Conservation (phyloP, 2,797 vertebrate genomes). For the Rhadinocentrus ornatus region DNA sequence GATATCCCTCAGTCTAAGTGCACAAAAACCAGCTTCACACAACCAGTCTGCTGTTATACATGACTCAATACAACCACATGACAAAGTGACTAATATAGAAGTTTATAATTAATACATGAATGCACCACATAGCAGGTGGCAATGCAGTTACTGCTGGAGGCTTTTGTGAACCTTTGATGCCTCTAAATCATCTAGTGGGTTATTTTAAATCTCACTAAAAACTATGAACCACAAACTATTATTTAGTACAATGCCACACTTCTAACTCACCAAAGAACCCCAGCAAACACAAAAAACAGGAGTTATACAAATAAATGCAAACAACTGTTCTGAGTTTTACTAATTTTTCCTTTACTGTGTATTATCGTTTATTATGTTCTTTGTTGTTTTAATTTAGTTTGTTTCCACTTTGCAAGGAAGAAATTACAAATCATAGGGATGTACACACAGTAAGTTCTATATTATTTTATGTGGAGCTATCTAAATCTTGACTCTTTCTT, state of each 20-base stretch:
- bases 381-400: not conserved
- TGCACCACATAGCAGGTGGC: slow-evolving; percentile 55
- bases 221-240: slow-evolving; percentile 46
- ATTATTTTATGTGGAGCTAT: no score
- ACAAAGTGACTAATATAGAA: slow-evolving; percentile 60
- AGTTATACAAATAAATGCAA: slow-evolving; percentile 8
- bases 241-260: slow-evolving; percentile 28
- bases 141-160: slow-evolving; percentile 45
- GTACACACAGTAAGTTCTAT: no score
- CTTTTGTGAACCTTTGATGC: slow-evolving; percentile 51
- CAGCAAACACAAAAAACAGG: not conserved
- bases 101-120: slow-evolving; percentile 67
- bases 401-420: not conserved
- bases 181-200: slow-evolving; percentile 43
- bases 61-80: slow-evolving; percentile 50
- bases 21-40: slow-evolving; percentile 9
- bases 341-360: not conserved
- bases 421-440: no score
- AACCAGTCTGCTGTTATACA: slow-evolving; percentile 20
- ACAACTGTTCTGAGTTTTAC: not conserved
- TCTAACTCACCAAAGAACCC: not conserved
- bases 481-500: not conserved
- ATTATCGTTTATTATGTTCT: not conserved
- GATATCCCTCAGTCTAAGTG: slow-evolving; percentile 1
- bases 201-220: slow-evolving; percentile 64